phyloP scores from a whole-genome alignment of 2,113 vertebrate species.

The Uropsilus gracilis region DNA sequence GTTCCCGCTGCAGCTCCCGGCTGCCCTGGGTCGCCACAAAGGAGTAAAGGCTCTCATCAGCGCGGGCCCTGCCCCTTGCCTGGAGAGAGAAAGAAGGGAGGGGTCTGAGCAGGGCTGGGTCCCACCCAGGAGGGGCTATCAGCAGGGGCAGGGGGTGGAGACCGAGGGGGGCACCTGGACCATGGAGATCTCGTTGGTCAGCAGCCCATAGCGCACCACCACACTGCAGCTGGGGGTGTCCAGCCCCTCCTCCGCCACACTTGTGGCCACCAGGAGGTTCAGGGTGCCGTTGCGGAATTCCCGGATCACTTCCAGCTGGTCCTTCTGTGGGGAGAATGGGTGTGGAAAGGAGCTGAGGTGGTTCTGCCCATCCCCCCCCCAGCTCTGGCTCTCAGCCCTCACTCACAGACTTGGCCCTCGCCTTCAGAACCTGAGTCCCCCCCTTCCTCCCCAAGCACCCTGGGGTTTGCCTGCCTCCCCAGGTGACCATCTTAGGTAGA shows the following conservation, averaged over 20 bases:
- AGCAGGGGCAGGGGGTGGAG: not conserved
- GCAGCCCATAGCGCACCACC: constrained; percentile 94
- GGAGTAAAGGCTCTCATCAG: constrained; percentile 89
- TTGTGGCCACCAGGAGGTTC: constrained; percentile 96
- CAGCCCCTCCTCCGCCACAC: constrained; percentile 94
- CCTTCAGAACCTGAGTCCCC: not conserved
- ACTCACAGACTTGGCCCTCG: not conserved
- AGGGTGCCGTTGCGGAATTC: constrained; percentile 86
- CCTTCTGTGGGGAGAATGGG: constrained; percentile 65
- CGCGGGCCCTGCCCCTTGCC: constrained; percentile 93
- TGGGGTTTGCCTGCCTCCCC: not conserved
- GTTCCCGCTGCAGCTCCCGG: constrained; percentile 88
- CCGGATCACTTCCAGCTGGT: constrained; percentile 89
- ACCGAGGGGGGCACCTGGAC: constrained; percentile 81
- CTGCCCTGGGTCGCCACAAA: constrained; percentile 89
- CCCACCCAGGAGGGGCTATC: not conserved
- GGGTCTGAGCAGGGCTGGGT: not conserved
- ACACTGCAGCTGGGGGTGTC: constrained; percentile 94
- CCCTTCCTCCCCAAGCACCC: not conserved
- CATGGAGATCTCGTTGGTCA: constrained; percentile 97
- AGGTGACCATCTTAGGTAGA: not conserved
- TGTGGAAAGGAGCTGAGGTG: not conserved
- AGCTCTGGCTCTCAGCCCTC: not conserved
- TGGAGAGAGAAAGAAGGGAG: constrained; percentile 66
- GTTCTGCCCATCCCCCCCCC: not conserved